Base-by-base conservation (phyloP, 1,140 invertebrate species). In the Eumaeus atala region DNA sequence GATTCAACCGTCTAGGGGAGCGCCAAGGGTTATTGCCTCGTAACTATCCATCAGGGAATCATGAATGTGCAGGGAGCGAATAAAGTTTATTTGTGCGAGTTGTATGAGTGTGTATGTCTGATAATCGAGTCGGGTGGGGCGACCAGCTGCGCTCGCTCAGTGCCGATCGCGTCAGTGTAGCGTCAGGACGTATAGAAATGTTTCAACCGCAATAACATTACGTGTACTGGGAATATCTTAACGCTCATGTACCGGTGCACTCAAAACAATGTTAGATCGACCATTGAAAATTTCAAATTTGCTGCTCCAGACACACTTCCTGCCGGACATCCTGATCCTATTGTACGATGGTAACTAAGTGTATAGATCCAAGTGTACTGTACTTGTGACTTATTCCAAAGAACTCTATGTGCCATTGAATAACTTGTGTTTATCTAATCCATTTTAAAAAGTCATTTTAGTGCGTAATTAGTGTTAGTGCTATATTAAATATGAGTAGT, bases 61-160 rank as follows among this genome's bases (percentile, higher is more conserved):
- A 60, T 75, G 73, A 76, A 74, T 79, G 71, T 70, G 70, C 66
- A 77, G 75, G 77, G 77, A 80, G 77, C 74, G 79, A 86, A 84
- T 83, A 82, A 84, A 80, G 68, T 84, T 86, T 83, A 86, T 85
- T 85, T 84, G 77, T 83, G 70, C 70, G 74, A 63, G 65, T 61
- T 65, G 72, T 28, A 28, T 61, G 68, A 66, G 65, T 71, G 66
- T 68, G 70, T 74, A 70, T 71, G 69, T 63, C 75, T 85, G 79
- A 85, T 85, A 80, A 67, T 56, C 71, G 74, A 62, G 64, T 67
- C 70, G 72, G 74, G 78, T 72, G 78, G 80, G 77, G 80, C 72
- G 75, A 58, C 64, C 66, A 65, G 67, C 63, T 65, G 68, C 53
- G 62, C 64, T 28, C 68, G 59, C 54, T 74, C 71, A 84, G 83